phyloP scores from a whole-genome alignment of 2,888 invertebrate species.

The Drosophila quinaria region DNA sequence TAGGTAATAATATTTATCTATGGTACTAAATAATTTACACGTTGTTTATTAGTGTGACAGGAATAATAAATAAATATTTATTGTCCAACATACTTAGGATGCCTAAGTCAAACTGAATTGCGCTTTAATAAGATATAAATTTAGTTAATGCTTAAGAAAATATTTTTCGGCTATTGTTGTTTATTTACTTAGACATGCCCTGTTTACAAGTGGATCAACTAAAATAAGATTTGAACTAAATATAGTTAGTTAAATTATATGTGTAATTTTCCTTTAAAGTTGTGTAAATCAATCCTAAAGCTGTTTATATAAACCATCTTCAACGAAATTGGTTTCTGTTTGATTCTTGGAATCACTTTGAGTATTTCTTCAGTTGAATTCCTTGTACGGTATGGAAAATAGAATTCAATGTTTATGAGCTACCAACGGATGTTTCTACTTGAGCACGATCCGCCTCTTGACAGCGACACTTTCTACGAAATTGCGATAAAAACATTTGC shows the following conservation, averaged over 20 bases:
- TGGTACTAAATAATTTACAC: conserved; percentile 24
- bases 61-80: conserved; percentile 28
- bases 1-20: conserved; percentile 21
- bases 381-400: neutral
- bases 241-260: conserved; percentile 1
- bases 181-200: conserved; percentile 28
- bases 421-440: conserved; percentile 36
- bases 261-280: neutral
- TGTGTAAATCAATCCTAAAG: conserved; percentile 1
- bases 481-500: conserved; percentile 47
- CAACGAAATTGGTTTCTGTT: neutral
- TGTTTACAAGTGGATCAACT: conserved; percentile 6
- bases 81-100: conserved; percentile 6
- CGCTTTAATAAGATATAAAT: conserved; percentile 20
- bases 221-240: conserved; percentile 7
- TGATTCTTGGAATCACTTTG: conserved; percentile 29
- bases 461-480: conserved; percentile 49
- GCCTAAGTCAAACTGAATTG: conserved; percentile 13
- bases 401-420: conserved; percentile 26
- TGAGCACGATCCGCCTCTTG: conserved; percentile 54
- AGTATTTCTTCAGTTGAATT: conserved; percentile 20
- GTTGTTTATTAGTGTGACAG: conserved; percentile 8
- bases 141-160: conserved; percentile 8
- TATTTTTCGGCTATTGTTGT: conserved; percentile 8
- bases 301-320: conserved; percentile 3